A percentile compares a stretch with the other conserved stretches of the same genome.
These are phyloP conservation scores for Embidobia sp. DNA, from an alignment of 2,888 invertebrate species.

Conservation along the genomic window DNA sequence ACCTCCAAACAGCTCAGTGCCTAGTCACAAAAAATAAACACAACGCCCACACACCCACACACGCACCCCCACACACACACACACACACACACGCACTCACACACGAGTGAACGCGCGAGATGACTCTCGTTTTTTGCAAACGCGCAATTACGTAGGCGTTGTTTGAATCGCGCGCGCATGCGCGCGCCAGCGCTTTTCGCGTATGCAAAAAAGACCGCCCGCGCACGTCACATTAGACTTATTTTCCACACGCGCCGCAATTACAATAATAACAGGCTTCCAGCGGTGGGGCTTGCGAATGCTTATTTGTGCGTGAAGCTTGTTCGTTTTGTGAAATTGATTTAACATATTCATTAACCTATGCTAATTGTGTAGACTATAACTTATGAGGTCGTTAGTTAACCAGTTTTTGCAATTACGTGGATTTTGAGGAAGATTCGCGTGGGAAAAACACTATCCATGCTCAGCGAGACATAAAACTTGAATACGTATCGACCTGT, in stretches of 20 bases:
- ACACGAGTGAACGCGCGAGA: constrained; percentile 26
- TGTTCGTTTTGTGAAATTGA: constrained; percentile 79
- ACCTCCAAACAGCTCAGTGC: too few species aligned
- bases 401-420: constrained; percentile 41
- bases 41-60: too few species aligned
- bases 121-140: constrained; percentile 51
- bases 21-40: too few species aligned
- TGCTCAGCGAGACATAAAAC: constrained; percentile 3
- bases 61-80: neutral
- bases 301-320: constrained; percentile 70
- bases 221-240: constrained; percentile 79
- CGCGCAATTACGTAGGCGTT: constrained; percentile 57
- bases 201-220: constrained; percentile 69
- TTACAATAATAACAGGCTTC: constrained; percentile 81
- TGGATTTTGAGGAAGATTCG: constrained; percentile 37
- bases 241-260: constrained; percentile 80
- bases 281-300: constrained; percentile 68
- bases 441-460: constrained; percentile 31
- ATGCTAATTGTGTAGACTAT: constrained; percentile 75
- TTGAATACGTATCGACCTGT: constrained; percentile 6
- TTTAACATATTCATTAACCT: constrained; percentile 81
- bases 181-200: constrained; percentile 32
- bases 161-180: constrained; percentile 36
- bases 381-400: constrained; percentile 63
- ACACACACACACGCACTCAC: constrained; percentile 1